Evolutionary conservation across 2,888 invertebrate genomes (phyloP).

Genomic region (Acleris cristana): DNA sequence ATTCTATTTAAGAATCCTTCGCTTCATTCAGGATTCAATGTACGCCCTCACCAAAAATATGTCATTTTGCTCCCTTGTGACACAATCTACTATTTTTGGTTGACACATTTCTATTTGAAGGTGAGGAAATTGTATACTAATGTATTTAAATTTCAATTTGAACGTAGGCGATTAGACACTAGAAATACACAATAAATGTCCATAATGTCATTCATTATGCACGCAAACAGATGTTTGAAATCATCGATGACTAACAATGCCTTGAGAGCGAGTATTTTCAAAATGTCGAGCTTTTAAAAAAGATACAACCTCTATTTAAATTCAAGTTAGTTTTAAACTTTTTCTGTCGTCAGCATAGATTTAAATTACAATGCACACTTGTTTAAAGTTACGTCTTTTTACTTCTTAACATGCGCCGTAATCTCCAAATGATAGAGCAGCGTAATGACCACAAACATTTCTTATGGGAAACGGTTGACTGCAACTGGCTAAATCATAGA

Average conservation of each 20-base stretch:
- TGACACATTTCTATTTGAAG: too few species aligned
- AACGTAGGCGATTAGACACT: conserved; percentile 14
- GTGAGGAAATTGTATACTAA: too few species aligned
- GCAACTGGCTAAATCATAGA: conserved; percentile 44
- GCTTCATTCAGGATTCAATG: too few species aligned
- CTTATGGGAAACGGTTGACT: conserved; percentile 58
- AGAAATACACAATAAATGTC: conserved; percentile 26
- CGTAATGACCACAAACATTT: conserved; percentile 52
- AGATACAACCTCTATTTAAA: neutral
- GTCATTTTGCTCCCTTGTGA: too few species aligned
- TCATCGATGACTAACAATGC: conserved; percentile 21
- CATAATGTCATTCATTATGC: conserved; percentile 29
- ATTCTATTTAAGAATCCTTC: too few species aligned
- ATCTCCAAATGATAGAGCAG: conserved; percentile 24
- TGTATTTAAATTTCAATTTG: neutral
- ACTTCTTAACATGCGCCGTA: neutral
- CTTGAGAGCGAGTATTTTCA: conserved; percentile 3
- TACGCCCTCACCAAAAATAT: too few species aligned
- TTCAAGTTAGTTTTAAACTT: neutral
- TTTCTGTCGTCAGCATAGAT: neutral
- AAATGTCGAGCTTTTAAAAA: too few species aligned
- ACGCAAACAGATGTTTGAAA: conserved; percentile 31
- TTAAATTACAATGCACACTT: neutral
- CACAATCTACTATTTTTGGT: too few species aligned
- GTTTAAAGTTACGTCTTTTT: neutral